Conservation (phyloP, 2,797 vertebrate genomes). For the Sciaenops ocellatus region DNA sequence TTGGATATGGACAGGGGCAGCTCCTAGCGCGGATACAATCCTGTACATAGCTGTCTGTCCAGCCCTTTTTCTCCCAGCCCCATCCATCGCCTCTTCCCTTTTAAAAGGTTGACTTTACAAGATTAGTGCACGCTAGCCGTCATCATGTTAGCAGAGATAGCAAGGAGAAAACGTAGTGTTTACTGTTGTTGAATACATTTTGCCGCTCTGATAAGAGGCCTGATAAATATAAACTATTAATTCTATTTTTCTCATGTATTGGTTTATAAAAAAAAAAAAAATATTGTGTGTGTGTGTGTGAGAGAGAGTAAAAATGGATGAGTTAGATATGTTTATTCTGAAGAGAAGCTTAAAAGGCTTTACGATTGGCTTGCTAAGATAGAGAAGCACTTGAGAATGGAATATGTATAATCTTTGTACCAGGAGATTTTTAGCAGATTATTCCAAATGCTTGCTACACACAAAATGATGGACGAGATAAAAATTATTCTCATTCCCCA, state of each 20-base stretch:
- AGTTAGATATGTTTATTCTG: constrained; percentile 67
- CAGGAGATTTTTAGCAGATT: constrained; percentile 60
- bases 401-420: constrained; percentile 57
- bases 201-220: constrained; percentile 71
- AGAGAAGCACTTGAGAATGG: constrained; percentile 61
- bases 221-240: constrained; percentile 81
- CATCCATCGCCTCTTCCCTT: constrained; percentile 71
- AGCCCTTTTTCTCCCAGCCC: constrained; percentile 71
- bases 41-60: constrained; percentile 81
- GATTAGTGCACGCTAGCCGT: constrained; percentile 86
- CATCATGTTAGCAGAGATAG: constrained; percentile 84
- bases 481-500: constrained; percentile 66
- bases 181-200: constrained; percentile 82
- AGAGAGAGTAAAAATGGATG: constrained; percentile 54
- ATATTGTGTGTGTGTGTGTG: not conserved
- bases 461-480: constrained; percentile 59
- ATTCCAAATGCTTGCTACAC: constrained; percentile 59
- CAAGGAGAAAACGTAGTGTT: constrained; percentile 80
- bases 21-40: constrained; percentile 86
- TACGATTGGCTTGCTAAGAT: constrained; percentile 52
- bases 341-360: constrained; percentile 58
- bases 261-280: constrained; percentile 51
- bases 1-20: constrained; percentile 93
- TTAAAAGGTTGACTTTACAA: constrained; percentile 89
- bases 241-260: constrained; percentile 66